phyloP scores from a whole-genome alignment of 2,113 vertebrate species.

The Podocnemis expansa region DNA sequence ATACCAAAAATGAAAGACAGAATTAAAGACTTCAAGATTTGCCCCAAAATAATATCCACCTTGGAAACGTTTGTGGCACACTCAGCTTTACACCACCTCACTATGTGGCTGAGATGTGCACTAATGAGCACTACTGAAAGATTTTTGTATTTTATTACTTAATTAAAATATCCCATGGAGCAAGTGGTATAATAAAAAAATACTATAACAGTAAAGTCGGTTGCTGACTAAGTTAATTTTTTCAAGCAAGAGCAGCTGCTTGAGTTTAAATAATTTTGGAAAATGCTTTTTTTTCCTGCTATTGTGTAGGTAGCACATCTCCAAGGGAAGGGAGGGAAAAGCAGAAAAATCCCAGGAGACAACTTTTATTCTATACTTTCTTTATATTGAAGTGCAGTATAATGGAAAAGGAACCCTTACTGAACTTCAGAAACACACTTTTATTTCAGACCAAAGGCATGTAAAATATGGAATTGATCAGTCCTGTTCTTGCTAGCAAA shows the following conservation, averaged over 20 bases:
- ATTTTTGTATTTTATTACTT: not conserved
- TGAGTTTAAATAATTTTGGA: not conserved
- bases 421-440: not conserved
- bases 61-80: not conserved
- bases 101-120: not conserved
- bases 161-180: not conserved
- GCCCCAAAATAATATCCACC: not conserved
- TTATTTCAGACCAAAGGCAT: constrained; percentile 1
- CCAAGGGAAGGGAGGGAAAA: not conserved
- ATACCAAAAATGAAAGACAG: not conserved
- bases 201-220: not conserved
- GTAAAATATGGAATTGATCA: not conserved
- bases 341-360: not conserved
- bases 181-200: not conserved
- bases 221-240: not conserved
- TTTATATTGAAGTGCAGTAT: not conserved
- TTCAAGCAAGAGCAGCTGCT: not conserved
- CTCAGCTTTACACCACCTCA: not conserved
- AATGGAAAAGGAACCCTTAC: constrained; percentile 13
- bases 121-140: not conserved
- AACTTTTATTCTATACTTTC: not conserved
- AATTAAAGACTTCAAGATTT: not conserved
- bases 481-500: not conserved
- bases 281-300: not conserved
- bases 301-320: not conserved